Base-by-base conservation (phyloP, 2,113 vertebrate species). In the Ranitomeya imitator region DNA sequence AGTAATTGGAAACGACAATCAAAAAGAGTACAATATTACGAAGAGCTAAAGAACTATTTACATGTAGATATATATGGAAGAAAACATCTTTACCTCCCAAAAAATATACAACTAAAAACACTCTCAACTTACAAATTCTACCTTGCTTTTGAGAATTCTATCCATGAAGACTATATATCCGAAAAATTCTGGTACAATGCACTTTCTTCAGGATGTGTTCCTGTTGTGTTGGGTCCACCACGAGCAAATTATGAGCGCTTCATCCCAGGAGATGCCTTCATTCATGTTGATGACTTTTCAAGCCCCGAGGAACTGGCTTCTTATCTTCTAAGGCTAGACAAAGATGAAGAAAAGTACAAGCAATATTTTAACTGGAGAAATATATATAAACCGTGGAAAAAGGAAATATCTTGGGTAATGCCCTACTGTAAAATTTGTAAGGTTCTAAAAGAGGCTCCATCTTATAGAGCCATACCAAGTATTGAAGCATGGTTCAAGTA, bases 91-190 rank as follows among this genome's bases (percentile, higher is more conserved):
- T 92, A 59, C 16, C 86, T 59, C 1, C 57, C 57, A 12, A 15
- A 15, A 59, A 59, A 59, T 59, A 9, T 12, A 59, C 57, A 59
- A 59, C 2, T 59, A 59, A 6, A 59, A 59, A 59, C 59, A 14
- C 45, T 90, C 7, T 87, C 87, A 45, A 92, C 89, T 0, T 94
- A 94, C n/a, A 73, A 88, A 6, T 95, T 95, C 23, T 96, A 96
- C 91, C 87, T 97, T 88, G 95, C 96, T 3, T 97, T 97, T 0
- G 95, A 97, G 92, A 97, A 96, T 92, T 96, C 96, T 0, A 16
- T 74, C 81, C 91, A 95, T 0, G 91, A 69, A 0, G 96, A 96
- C 89, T 97, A 95, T 90, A 95, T 96, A 91, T 95, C 93, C 0
- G 96, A 96, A 93, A 97, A 97, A 90, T 90, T 95, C 11, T 96